phyloP scores from a whole-genome alignment of 2,888 invertebrate genomes.

The Cerceris rybyensis region DNA sequence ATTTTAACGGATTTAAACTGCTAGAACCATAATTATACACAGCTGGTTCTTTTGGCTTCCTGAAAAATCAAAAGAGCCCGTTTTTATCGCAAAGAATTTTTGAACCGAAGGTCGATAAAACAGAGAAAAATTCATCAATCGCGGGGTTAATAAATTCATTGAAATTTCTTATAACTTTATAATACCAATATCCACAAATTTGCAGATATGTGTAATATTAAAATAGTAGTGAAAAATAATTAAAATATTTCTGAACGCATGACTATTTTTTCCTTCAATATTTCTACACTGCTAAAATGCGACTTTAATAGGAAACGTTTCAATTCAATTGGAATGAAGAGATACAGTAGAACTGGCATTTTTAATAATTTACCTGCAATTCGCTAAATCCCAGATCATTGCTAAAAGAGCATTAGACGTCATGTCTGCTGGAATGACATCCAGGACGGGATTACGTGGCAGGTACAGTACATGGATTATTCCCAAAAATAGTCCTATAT shows the following conservation, averaged over 20 bases:
- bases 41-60: conserved; percentile 77
- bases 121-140: too few relatives aligned
- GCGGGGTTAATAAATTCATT: too few relatives aligned
- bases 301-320: too few relatives aligned
- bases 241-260: not conserved
- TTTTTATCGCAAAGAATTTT: too few relatives aligned
- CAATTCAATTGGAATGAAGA: too few relatives aligned
- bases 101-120: too few relatives aligned
- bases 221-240: not conserved
- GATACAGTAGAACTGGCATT: not conserved
- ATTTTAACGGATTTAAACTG: conserved; percentile 84
- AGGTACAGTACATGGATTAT: conserved; percentile 54
- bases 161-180: not conserved
- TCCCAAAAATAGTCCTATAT: conserved; percentile 58
- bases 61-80: not conserved
- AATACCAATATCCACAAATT: not conserved
- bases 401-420: conserved; percentile 67
- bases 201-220: not conserved
- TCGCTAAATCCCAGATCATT: conserved; percentile 66
- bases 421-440: conserved; percentile 71
- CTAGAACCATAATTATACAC: conserved; percentile 94
- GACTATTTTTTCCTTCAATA: too few relatives aligned
- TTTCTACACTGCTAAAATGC: too few relatives aligned
- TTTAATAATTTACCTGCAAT: conserved; percentile 58
- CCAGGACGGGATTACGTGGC: conserved; percentile 30